Evolutionary conservation across 2,888 invertebrate species (phyloP).

Genomic region (Meiosimyza decipiens): DNA sequence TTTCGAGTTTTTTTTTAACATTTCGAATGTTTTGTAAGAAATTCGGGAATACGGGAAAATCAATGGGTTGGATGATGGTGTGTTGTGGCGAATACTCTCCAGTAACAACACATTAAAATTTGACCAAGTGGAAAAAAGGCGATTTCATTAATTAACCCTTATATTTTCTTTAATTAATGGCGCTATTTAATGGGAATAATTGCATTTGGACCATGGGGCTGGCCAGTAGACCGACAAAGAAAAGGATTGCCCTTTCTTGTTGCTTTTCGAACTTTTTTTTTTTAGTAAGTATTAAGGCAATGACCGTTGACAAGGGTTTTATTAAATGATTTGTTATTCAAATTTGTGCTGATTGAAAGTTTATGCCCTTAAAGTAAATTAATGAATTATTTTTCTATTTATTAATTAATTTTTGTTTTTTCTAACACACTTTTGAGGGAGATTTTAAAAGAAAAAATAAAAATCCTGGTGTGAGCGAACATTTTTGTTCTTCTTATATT

Average conservation of each 20-base stretch:
- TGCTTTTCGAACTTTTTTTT: slow-evolving; percentile 27
- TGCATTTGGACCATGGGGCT: slow-evolving; percentile 41
- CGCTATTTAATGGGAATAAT: slow-evolving; percentile 48
- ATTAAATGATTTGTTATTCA: slow-evolving; percentile 49
- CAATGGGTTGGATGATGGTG: background rate
- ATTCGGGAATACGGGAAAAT: too few species aligned
- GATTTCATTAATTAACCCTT: slow-evolving; percentile 51
- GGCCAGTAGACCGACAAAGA: background rate
- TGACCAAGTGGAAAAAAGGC: slow-evolving; percentile 45
- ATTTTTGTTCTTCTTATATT: too few species aligned
- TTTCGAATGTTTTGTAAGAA: slow-evolving; percentile 26
- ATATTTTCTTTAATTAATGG: slow-evolving; percentile 51
- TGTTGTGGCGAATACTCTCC: background rate
- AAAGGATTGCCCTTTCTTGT: slow-evolving; percentile 9
- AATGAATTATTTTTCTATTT: slow-evolving; percentile 14
- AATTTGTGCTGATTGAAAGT: slow-evolving; percentile 33
- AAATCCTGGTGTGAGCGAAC: too few species aligned
- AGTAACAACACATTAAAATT: slow-evolving; percentile 27
- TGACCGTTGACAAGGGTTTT: slow-evolving; percentile 47
- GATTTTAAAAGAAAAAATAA: slow-evolving; percentile 8
- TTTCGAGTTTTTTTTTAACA: slow-evolving; percentile 42
- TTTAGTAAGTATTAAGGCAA: slow-evolving; percentile 19
- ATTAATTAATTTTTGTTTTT: background rate
- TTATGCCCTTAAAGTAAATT: background rate
- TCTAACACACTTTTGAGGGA: slow-evolving; percentile 38